Percentiles rank a stretch among this genome's conserved stretches.
These are phyloP conservation scores for Papilio glaucus DNA, from an alignment of 1,140 invertebrate species.

Conservation along the genomic window DNA sequence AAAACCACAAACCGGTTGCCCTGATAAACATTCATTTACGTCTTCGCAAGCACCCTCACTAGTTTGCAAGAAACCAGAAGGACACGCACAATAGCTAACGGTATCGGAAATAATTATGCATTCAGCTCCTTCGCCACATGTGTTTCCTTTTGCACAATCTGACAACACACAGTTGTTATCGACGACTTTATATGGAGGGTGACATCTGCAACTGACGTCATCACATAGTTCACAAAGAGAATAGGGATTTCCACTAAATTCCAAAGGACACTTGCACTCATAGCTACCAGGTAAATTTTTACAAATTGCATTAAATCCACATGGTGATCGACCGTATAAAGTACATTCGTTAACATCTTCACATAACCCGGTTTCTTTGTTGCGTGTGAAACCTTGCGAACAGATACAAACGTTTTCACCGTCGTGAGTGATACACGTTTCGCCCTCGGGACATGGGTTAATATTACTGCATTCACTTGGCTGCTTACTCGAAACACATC, in stretches of 20 bases:
- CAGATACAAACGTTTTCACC: constrained; percentile 94
- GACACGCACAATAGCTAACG: constrained; percentile 95
- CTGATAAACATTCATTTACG: constrained; percentile 92
- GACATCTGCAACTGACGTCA: constrained; percentile 92
- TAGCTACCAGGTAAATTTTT: constrained; percentile 97
- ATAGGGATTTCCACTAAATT: constrained; percentile 95
- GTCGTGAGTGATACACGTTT: constrained; percentile 92
- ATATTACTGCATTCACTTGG: constrained; percentile 87
- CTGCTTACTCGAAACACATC: constrained; percentile 87
- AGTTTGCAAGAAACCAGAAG: constrained; percentile 90
- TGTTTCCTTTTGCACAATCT: constrained; percentile 90
- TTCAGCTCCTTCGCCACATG: constrained; percentile 92
- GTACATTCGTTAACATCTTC: constrained; percentile 95
- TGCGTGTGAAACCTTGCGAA: constrained; percentile 91
- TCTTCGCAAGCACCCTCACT: constrained; percentile 91
- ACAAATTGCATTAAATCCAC: constrained; percentile 94
- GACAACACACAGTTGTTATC: constrained; percentile 92
- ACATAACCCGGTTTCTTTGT: constrained; percentile 88
- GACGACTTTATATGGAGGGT: constrained; percentile 92
- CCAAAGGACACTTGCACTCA: constrained; percentile 94
- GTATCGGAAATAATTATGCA: constrained; percentile 95
- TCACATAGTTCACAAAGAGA: constrained; percentile 93
- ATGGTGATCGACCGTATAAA: constrained; percentile 89
- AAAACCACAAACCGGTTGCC: constrained; percentile 90
- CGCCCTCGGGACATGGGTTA: constrained; percentile 91